Evolutionary conservation across 2,113 vertebrate species (phyloP).

Genomic region (Dipodomys merriami): DNA sequence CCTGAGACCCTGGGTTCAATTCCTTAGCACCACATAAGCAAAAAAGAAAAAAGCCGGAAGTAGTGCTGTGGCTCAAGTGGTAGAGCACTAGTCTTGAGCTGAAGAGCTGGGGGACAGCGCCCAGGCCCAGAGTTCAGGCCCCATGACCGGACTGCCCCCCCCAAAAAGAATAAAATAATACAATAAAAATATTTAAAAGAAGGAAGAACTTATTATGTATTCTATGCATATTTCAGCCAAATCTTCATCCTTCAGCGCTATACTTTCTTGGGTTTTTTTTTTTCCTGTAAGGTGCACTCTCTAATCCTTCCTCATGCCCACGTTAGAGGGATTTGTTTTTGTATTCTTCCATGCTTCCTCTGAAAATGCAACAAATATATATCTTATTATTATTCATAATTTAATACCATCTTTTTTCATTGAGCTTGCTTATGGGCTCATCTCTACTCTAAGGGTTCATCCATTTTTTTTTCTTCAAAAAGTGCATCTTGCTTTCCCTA

Average conservation of each 20-base stretch:
- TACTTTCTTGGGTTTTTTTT: neutral
- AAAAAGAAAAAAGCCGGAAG: too few species aligned
- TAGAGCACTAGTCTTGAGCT: too few species aligned
- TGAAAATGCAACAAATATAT: neutral
- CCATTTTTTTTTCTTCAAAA: constrained; percentile 23
- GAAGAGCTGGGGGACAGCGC: too few species aligned
- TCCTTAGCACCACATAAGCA: too few species aligned
- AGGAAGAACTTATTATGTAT: neutral
- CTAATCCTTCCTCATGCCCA: neutral
- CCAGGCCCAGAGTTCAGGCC: too few species aligned
- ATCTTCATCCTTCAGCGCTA: neutral
- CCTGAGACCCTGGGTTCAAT: too few species aligned
- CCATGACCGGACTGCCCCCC: too few species aligned
- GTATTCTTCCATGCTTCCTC: neutral
- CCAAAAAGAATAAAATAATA: too few species aligned
- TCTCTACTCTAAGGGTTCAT: neutral
- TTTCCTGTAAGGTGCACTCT: neutral
- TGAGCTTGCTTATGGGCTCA: neutral
- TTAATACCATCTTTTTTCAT: neutral
- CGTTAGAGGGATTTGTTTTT: neutral
- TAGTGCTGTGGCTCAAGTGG: too few species aligned
- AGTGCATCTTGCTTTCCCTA: constrained; percentile 30
- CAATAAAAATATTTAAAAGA: too few species aligned
- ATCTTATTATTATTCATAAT: neutral
- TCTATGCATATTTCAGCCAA: neutral